Evolutionary conservation across 2,797 vertebrate genomes (phyloP).

Genomic region (Rhinella marina): DNA sequence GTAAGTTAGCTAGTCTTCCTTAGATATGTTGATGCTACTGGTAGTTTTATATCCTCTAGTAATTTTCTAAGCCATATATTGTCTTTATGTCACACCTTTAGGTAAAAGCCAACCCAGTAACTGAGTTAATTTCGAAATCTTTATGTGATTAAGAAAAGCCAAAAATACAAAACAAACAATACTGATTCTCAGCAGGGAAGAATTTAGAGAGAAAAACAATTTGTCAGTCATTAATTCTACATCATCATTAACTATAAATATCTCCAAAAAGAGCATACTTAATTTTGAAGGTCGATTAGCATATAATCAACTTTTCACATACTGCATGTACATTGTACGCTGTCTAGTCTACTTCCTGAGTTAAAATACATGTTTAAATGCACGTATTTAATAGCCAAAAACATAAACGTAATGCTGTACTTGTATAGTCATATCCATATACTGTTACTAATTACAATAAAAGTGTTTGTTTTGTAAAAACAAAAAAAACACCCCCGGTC

Average conservation of each 20-base stretch:
- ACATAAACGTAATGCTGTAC: too few relatives aligned
- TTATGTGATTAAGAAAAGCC: constrained; percentile 14
- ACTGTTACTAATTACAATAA: too few relatives aligned
- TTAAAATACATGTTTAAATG: background rate
- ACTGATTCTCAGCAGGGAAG: background rate
- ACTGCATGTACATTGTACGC: background rate
- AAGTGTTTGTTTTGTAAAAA: background rate
- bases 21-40: background rate
- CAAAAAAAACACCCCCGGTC: background rate
- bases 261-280: background rate
- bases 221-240: constrained; percentile 39
- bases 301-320: background rate
- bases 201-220: constrained; percentile 4
- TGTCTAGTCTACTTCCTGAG: background rate
- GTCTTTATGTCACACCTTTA: background rate
- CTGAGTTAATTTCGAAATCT: background rate
- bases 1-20: background rate
- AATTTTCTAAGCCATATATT: too few relatives aligned
- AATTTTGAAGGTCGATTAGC: constrained; percentile 36
- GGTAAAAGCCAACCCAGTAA: background rate
- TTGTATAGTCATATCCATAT: too few relatives aligned
- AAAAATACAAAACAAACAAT: background rate
- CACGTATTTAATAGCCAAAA: background rate
- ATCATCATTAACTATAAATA: constrained; percentile 37
- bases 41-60: too few relatives aligned